Evolutionary conservation across 2,113 vertebrate genomes (phyloP), one percentile per base, ranked within the genome.

Genomic region (Antidorcas marsupialis): DNA sequence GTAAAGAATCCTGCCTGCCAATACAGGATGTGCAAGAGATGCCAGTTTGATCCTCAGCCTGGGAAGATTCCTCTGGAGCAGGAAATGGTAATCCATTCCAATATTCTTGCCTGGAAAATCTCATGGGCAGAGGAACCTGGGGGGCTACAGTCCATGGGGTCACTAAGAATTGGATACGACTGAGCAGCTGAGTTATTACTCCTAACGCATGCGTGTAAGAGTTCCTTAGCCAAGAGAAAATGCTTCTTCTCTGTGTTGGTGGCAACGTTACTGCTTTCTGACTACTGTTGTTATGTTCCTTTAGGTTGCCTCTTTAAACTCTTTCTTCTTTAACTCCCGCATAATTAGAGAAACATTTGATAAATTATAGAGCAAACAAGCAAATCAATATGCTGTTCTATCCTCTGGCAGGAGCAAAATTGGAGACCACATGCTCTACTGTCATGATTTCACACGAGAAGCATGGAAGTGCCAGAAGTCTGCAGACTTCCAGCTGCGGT

Each of bases 141-240:
- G 0, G 3, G 36, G n/a, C 64, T 71, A 36, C 17, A 21, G n/a
- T 36, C 33, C 33, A 17, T 36, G 64, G 71, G 71, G 12, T 76
- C 71, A 39, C 19, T 14, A 76, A 76, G 23, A 76, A 43, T 3
- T 25, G 12, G 71, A 43, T 39, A 14, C 0, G 1, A 43, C 71
- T 43, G 71, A 76, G 36, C 39, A 13, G n/a, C 67, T 23, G 19
- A 39, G 67, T 2, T 39, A 23, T 39, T 23, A 23, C n/a, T 71
- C 67, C 23, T 71, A 39, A 71, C 1, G 1, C n/a, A 27, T 1
- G 12, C 6, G 0, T 36, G 1, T 13, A 79, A 60, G 28, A 15
- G 17, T 82, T 94, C 33, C 23, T 91, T n/a, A 81, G 33, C 39
- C 43, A 52, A 64, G 57, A 88, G 33, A 43, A 87, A 7, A 71